phyloP scores from a whole-genome alignment of 2,888 invertebrate species.

The Euzetes globulus region DNA sequence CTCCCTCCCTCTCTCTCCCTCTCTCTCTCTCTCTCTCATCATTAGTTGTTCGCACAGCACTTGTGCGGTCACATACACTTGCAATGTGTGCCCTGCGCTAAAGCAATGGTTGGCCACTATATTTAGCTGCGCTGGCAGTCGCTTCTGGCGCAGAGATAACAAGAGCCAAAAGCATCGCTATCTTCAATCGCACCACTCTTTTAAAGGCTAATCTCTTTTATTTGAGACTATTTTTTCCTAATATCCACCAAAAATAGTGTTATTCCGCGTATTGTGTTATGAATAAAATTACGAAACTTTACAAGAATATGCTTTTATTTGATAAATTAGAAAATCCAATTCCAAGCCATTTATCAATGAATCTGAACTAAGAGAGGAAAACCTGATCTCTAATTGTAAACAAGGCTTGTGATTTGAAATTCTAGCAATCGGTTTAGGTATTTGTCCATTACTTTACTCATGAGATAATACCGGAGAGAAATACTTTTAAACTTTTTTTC shows the following conservation, averaged over 20 bases:
- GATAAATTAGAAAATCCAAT: too few species aligned
- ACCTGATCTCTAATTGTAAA: too few species aligned
- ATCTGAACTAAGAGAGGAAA: too few species aligned
- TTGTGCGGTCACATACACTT: slow-evolving; percentile 26
- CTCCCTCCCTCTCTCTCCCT: background rate
- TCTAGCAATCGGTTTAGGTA: too few species aligned
- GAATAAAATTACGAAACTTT: background rate
- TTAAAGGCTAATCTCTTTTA: slow-evolving; percentile 8
- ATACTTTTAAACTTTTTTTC: too few species aligned
- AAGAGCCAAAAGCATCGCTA: slow-evolving; percentile 22
- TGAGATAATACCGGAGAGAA: too few species aligned
- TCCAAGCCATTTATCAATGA: too few species aligned
- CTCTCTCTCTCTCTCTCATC: background rate
- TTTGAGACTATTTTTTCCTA: background rate
- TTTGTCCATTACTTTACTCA: too few species aligned
- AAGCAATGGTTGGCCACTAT: background rate
- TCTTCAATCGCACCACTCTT: slow-evolving; percentile 19
- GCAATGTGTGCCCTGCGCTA: background rate
- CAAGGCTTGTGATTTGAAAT: too few species aligned
- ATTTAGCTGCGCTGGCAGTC: slow-evolving; percentile 15
- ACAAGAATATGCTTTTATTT: too few species aligned
- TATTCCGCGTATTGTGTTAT: background rate
- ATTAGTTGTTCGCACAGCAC: background rate
- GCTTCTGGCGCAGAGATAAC: slow-evolving; percentile 17
- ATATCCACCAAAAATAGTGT: background rate